Percentiles rank a stretch among this genome's conserved stretches.
phyloP scores from a whole-genome alignment of 2,888 invertebrate genomes.

The Tetrapedia diversipes region DNA sequence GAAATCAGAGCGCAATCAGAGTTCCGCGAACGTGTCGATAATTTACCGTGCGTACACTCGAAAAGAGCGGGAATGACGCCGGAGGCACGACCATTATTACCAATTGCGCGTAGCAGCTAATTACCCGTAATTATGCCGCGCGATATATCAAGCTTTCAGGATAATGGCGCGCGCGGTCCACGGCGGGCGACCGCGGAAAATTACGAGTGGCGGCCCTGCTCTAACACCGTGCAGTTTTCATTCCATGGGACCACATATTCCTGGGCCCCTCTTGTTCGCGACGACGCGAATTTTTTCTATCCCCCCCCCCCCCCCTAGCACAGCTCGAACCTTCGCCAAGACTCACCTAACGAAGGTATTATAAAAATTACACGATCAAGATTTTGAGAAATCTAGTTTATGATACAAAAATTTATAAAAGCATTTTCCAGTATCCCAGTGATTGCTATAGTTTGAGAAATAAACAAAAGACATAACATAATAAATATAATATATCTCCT shows the following conservation, averaged over 20 bases:
- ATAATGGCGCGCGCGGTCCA: conserved; percentile 69
- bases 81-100: conserved; percentile 70
- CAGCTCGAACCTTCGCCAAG: conserved; percentile 11
- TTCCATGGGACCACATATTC: conserved; percentile 12
- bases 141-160: conserved; percentile 74
- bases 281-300: conserved; percentile 55
- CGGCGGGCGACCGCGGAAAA: conserved; percentile 58
- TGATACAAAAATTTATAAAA: no score
- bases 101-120: conserved; percentile 75
- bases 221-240: conserved; percentile 49
- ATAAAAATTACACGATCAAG: no score
- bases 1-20: neutral
- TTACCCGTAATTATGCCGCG: conserved; percentile 73
- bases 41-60: conserved; percentile 28
- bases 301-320: conserved; percentile 22
- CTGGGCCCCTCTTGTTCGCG: conserved; percentile 30
- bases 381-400: no score
- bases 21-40: conserved; percentile 12
- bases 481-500: no score
- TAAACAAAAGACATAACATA: no score
- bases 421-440: no score
- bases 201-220: conserved; percentile 41
- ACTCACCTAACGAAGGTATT: no score
- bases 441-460: no score
- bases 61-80: conserved; percentile 28